Conservation (phyloP, 2,113 vertebrate genomes). For the Callospermophilus lateralis region DNA sequence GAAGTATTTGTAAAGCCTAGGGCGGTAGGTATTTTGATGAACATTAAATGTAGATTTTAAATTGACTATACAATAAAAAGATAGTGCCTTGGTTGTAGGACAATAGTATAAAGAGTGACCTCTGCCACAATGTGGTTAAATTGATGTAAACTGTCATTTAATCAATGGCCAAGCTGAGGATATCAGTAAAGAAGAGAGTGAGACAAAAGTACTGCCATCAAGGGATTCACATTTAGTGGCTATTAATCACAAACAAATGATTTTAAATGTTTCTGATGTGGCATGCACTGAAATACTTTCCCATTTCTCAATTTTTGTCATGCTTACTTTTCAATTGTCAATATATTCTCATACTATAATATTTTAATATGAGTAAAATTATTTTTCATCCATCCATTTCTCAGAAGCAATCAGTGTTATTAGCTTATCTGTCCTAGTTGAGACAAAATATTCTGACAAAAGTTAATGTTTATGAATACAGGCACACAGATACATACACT, state of each 20-base stretch:
- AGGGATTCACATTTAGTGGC: neutral
- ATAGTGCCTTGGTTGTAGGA: neutral
- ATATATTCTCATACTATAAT: neutral
- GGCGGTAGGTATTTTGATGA: neutral
- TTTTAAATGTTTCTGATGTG: neutral
- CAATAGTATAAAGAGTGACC: neutral
- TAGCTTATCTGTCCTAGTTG: neutral
- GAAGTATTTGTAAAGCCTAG: neutral
- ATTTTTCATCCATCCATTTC: neutral
- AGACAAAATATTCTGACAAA: neutral
- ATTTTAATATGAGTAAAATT: neutral
- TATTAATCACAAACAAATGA: neutral
- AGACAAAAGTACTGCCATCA: neutral
- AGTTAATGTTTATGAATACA: neutral
- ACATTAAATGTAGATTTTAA: constrained; percentile 9
- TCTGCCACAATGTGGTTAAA: neutral
- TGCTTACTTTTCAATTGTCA: neutral
- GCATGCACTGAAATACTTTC: neutral
- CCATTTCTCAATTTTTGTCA: neutral
- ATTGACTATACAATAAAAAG: constrained; percentile 41
- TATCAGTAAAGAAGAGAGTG: neutral
- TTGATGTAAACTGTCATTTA: constrained; percentile 21
- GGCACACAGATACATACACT: neutral
- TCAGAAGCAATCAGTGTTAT: neutral
- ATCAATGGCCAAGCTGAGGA: neutral